Evolutionary conservation across 2,888 invertebrate species (phyloP).

Genomic region (Caenorhabditis becei): DNA sequence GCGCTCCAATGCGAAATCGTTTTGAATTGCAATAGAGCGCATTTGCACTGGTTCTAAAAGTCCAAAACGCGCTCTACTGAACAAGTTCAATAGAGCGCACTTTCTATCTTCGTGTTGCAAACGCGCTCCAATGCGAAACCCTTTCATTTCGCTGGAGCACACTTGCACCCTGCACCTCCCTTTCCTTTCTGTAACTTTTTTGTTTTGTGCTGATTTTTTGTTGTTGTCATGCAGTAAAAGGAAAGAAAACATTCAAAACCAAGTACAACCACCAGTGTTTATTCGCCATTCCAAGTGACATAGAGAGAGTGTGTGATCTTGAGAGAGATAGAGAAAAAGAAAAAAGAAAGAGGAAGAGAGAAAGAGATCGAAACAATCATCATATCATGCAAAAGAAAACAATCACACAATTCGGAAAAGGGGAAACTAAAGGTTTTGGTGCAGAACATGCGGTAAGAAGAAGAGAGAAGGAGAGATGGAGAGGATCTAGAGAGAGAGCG

Average conservation of each 20-base stretch:
- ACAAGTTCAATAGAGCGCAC: neutral
- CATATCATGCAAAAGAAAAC: slow-evolving; percentile 11
- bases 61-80: neutral
- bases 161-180: too few relatives aligned
- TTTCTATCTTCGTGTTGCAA: neutral
- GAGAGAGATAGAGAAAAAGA: slow-evolving; percentile 26
- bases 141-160: too few relatives aligned
- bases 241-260: slow-evolving; percentile 43
- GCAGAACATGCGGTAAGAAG: slow-evolving; percentile 22
- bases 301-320: slow-evolving; percentile 1
- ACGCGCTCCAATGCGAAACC: too few relatives aligned
- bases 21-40: neutral
- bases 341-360: neutral
- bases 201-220: slow-evolving; percentile 12
- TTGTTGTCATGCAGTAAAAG: slow-evolving; percentile 27
- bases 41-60: neutral
- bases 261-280: slow-evolving; percentile 61
- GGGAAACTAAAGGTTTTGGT: slow-evolving; percentile 3
- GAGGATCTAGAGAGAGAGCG: slow-evolving; percentile 5
- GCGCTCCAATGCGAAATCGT: neutral
- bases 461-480: neutral
- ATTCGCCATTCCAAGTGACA: slow-evolving; percentile 53
- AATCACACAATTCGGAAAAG: slow-evolving; percentile 7
- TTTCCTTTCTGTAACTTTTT: too few relatives aligned
- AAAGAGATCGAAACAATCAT: slow-evolving; percentile 8